Evolutionary conservation across 1,140 invertebrate species (phyloP).

Genomic region (Pseudomyrmex flavicornis): DNA sequence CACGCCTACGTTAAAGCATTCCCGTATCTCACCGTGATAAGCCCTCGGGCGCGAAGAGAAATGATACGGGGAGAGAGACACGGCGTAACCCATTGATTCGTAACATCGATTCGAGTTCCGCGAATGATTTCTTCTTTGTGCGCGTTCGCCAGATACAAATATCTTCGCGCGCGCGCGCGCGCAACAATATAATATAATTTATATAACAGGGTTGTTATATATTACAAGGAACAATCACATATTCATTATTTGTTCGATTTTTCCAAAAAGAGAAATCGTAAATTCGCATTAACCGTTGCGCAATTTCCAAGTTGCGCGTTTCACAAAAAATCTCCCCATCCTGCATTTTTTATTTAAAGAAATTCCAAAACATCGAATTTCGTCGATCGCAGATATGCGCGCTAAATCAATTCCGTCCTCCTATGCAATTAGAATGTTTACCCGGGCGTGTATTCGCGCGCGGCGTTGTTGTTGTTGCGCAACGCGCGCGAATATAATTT

Average conservation of each 20-base stretch:
- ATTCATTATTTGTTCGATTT: no score
- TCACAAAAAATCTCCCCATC: no score
- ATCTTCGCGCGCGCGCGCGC: no score
- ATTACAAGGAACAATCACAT: neutral
- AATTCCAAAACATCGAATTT: neutral
- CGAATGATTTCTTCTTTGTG: slow-evolving; percentile 37
- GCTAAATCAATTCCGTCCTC: slow-evolving; percentile 5
- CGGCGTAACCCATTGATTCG: slow-evolving; percentile 46
- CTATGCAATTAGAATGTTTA: slow-evolving; percentile 43
- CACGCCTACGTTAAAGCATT: slow-evolving; percentile 78
- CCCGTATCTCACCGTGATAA: slow-evolving; percentile 74
- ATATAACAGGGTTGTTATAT: neutral
- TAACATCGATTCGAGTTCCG: slow-evolving; percentile 56
- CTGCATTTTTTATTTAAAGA: no score
- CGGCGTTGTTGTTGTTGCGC: no score
- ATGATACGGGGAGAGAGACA: slow-evolving; percentile 48
- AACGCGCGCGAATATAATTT: slow-evolving; percentile 63
- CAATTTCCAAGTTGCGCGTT: no score
- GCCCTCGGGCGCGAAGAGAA: slow-evolving; percentile 56
- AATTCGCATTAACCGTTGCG: no score
- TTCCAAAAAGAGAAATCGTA: no score
- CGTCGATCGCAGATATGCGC: neutral
- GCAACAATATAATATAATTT: slow-evolving; percentile 25
- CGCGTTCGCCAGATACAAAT: neutral
- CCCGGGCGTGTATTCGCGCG: slow-evolving; percentile 21